A percentile compares a stretch with the other conserved stretches of the same genome.
phyloP scores from a whole-genome alignment of 2,797 vertebrate species.

The Pseudochirops corinnae region DNA sequence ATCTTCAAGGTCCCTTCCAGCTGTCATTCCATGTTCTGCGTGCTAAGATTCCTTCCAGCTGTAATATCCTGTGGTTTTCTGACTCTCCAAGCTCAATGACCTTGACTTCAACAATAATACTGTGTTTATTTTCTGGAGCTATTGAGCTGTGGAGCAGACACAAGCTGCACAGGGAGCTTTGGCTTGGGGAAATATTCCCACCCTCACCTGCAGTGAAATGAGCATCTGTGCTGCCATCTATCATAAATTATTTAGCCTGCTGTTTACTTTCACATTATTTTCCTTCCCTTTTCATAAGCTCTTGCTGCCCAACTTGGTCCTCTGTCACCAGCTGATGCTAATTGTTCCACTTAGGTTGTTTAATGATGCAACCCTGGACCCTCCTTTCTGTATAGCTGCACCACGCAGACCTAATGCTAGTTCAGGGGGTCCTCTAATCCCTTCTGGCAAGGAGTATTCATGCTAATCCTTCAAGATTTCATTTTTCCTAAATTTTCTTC shows the following conservation, averaged over 20 bases:
- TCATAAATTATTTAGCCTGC: constrained; percentile 47
- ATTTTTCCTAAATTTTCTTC: neutral
- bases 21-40: neutral
- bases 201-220: neutral
- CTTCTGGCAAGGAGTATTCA: too few species aligned
- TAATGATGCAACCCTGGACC: neutral
- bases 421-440: neutral
- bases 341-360: neutral
- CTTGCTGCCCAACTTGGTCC: neutral
- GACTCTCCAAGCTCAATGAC: neutral
- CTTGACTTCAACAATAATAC: neutral
- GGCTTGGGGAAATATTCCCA: neutral
- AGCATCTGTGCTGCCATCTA: neutral
- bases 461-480: neutral
- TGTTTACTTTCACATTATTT: constrained; percentile 6
- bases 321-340: constrained; percentile 36
- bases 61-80: neutral
- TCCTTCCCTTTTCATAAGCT: constrained; percentile 42
- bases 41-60: neutral
- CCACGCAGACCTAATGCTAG: neutral
- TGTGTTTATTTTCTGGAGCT: neutral
- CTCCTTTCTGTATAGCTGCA: accelerated
- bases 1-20: neutral
- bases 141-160: neutral
- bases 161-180: neutral